These are phyloP conservation scores for Beaufortia kweichowensis DNA, from an alignment of 2,113 vertebrate genomes.

Conservation along the genomic window DNA sequence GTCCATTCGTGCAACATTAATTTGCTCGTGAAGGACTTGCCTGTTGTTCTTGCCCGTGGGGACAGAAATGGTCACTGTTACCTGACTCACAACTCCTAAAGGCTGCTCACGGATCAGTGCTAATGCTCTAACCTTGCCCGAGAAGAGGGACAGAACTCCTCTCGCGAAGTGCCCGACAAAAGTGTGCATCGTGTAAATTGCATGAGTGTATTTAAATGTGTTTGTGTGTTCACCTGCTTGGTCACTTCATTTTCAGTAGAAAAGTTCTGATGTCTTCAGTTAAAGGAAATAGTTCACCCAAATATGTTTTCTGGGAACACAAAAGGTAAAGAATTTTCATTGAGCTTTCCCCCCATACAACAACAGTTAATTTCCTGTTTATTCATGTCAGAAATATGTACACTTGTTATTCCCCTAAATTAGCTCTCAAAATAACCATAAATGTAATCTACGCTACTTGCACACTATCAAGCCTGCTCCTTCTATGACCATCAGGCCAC, in stretches of 20 bases:
- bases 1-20: slow-evolving; percentile 31
- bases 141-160: slow-evolving; percentile 49
- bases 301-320: no score
- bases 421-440: no score
- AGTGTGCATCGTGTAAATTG: slow-evolving; percentile 12
- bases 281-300: background rate
- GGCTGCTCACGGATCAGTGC: slow-evolving; percentile 74
- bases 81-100: slow-evolving; percentile 77
- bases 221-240: slow-evolving; percentile 35
- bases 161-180: slow-evolving; percentile 57
- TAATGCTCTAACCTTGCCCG: slow-evolving; percentile 71
- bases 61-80: slow-evolving; percentile 63
- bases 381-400: no score
- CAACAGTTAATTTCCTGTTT: no score
- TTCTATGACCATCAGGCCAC: no score
- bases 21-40: slow-evolving; percentile 54
- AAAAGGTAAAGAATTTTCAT: no score
- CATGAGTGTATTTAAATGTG: slow-evolving; percentile 33
- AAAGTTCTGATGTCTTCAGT: background rate
- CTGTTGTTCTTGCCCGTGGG: slow-evolving; percentile 54
- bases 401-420: no score
- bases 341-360: no score
- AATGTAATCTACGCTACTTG: no score
- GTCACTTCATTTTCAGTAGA: background rate
- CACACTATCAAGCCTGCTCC: no score